These are phyloP conservation scores for Diadromus collaris DNA, from an alignment of 2,888 invertebrate genomes.

Conservation along the genomic window DNA sequence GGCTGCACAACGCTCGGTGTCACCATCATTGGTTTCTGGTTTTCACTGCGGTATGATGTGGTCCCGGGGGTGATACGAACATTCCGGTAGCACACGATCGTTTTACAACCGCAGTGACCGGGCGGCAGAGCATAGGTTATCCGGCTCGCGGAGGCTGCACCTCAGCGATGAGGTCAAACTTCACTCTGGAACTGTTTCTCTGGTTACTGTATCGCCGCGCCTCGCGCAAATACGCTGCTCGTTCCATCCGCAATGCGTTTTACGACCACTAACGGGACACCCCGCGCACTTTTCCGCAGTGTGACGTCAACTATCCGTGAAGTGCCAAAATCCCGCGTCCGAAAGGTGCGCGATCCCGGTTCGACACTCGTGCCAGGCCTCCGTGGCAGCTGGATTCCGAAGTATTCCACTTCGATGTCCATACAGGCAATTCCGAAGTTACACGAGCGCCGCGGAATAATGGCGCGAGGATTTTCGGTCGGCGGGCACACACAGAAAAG, in stretches of 20 bases:
- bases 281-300: no score
- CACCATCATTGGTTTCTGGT: conserved; percentile 42
- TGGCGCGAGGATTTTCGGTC: not conserved
- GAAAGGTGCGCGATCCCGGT: not conserved
- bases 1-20: conserved; percentile 11
- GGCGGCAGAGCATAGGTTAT: conserved; percentile 13
- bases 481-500: not conserved
- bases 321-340: not conserved
- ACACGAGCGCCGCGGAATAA: not conserved
- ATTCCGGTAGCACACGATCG: conserved; percentile 43
- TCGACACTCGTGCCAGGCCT: not conserved
- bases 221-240: not conserved
- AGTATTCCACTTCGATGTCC: conserved; percentile 3
- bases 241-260: not conserved
- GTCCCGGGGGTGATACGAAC: conserved; percentile 33
- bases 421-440: conserved; percentile 7
- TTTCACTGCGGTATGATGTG: conserved; percentile 45
- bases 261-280: no score
- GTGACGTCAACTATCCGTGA: not conserved
- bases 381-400: not conserved
- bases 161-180: conserved; percentile 28
- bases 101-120: conserved; percentile 48
- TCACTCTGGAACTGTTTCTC: not conserved
- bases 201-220: not conserved
- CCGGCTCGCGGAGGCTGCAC: not conserved